Conservation (phyloP, 2,797 vertebrate genomes). For the Enteromius mattozi region DNA sequence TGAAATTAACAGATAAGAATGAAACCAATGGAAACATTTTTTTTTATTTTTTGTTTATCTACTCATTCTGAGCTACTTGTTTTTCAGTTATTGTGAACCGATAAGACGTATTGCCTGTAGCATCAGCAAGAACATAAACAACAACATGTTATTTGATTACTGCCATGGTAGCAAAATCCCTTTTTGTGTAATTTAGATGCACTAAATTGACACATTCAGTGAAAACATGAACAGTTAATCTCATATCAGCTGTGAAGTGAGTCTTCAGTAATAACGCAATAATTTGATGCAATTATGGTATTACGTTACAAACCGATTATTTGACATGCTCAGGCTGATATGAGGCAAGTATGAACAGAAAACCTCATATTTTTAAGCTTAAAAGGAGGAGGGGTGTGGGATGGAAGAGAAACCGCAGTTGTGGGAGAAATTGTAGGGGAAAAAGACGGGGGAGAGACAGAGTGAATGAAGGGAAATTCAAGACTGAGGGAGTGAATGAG, state of each 20-base stretch:
- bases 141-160: background rate
- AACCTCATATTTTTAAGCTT: background rate
- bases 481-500: conserved; percentile 32
- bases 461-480: conserved; percentile 36
- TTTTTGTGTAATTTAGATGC: background rate
- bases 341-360: background rate
- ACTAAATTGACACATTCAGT: background rate
- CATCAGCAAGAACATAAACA: background rate
- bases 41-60: background rate
- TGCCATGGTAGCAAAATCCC: background rate
- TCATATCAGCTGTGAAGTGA: background rate
- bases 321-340: background rate
- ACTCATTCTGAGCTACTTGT: background rate
- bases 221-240: background rate
- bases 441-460: conserved; percentile 31
- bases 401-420: background rate
- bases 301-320: background rate
- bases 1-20: background rate
- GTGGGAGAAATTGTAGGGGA: conserved; percentile 29
- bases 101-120: background rate
- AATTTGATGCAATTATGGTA: background rate
- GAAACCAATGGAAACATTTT: background rate
- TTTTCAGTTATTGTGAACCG: background rate
- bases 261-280: background rate
- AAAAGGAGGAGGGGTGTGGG: conserved; percentile 27